Conservation (phyloP, 2,888 invertebrate genomes). For the Morinoia aosen region DNA sequence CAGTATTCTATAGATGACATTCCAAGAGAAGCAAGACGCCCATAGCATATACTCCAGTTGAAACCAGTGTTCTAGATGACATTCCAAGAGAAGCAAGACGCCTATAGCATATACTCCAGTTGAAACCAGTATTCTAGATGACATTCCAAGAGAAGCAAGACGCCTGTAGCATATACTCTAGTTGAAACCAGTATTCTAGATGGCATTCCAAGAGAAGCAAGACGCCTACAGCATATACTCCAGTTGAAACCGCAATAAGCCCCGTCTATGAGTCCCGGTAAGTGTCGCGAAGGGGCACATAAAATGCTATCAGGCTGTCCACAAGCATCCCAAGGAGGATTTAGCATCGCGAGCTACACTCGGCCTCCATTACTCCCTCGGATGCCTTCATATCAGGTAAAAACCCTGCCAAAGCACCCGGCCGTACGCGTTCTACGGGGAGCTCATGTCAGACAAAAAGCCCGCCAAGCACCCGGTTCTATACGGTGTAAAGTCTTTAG, state of each 20-base stretch:
- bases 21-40: background rate
- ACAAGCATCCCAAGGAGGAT: conserved; percentile 25
- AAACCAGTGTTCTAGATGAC: background rate
- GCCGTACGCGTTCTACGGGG: background rate
- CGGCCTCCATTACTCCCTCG: conserved; percentile 21
- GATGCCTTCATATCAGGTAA: conserved; percentile 48
- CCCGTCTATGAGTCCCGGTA: background rate
- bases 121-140: background rate
- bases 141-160: background rate
- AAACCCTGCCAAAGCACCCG: conserved; percentile 25
- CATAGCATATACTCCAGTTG: background rate
- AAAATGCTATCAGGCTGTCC: conserved; percentile 30
- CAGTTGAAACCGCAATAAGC: conserved; percentile 10
- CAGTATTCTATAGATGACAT: background rate
- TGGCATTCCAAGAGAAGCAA: background rate
- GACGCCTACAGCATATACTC: background rate
- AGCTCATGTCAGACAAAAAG: conserved; percentile 19
- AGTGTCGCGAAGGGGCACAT: background rate
- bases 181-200: background rate
- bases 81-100: background rate
- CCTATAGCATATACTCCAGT: background rate
- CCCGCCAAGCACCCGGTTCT: background rate
- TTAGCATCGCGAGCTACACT: background rate
- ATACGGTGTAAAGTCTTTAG: conserved; percentile 46
- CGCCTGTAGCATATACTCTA: background rate